Percentiles rank a stretch among this genome's conserved stretches.
These are phyloP conservation scores for Zaprionus camerounensis DNA, from an alignment of 1,140 invertebrate genomes.

Conservation along the genomic window DNA sequence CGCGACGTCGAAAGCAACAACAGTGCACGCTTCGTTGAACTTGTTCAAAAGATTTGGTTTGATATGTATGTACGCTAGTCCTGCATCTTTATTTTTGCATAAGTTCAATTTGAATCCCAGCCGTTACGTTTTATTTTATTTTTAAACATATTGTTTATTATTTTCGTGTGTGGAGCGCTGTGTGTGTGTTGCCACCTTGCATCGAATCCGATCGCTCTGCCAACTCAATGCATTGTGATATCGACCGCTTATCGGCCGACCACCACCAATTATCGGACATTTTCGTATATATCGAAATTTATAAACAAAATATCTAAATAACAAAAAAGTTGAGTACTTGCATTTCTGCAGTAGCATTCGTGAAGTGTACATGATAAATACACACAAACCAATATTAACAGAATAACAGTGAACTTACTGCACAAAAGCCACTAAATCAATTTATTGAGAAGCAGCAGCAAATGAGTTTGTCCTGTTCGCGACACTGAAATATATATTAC, in stretches of 20 bases:
- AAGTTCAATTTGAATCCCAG: slow-evolving; percentile 53
- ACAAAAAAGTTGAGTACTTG: slow-evolving; percentile 34
- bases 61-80: slow-evolving; percentile 37
- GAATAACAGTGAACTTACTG: slow-evolving; percentile 53
- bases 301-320: slow-evolving; percentile 52
- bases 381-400: slow-evolving; percentile 26
- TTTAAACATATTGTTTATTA: slow-evolving; percentile 71
- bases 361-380: slow-evolving; percentile 26
- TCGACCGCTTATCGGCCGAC: slow-evolving; percentile 1
- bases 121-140: slow-evolving; percentile 65
- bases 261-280: slow-evolving; percentile 24
- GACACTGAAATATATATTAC: slow-evolving; percentile 79
- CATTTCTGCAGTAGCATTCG: slow-evolving; percentile 11
- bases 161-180: slow-evolving; percentile 32
- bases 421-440: slow-evolving; percentile 13
- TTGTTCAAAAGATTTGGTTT: slow-evolving; percentile 26
- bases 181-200: slow-evolving; percentile 42
- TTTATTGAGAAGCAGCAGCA: slow-evolving; percentile 44
- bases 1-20: slow-evolving; percentile 27
- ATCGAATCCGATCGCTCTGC: slow-evolving; percentile 12
- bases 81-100: slow-evolving; percentile 46
- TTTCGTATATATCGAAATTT: slow-evolving; percentile 39
- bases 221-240: slow-evolving; percentile 14
- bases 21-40: slow-evolving; percentile 33
- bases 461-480: slow-evolving; percentile 46